phyloP scores from a whole-genome alignment of 2,888 invertebrate genomes.

The Eristalis tenax region DNA sequence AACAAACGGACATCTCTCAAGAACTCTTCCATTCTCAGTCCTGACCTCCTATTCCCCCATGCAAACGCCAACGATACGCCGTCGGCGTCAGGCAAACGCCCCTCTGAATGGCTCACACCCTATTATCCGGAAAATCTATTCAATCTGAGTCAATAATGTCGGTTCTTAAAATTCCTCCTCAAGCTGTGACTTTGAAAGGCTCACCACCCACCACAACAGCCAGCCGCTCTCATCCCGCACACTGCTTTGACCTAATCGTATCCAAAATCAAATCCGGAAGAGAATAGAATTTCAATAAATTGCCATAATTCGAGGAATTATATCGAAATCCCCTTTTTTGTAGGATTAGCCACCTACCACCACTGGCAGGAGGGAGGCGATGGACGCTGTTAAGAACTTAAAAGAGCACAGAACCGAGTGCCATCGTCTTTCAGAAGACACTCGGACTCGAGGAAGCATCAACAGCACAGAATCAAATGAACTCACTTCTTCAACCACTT shows the following conservation, averaged over 20 bases:
- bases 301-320: constrained; percentile 9
- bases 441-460: background rate
- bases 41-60: background rate
- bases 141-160: background rate
- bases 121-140: background rate
- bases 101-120: background rate
- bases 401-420: constrained; percentile 20
- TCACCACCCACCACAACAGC: background rate
- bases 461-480: constrained; percentile 55
- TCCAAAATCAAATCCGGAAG: background rate
- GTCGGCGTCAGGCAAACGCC: too few species aligned
- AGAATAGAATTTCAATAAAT: constrained; percentile 29
- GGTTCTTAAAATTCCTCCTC: background rate
- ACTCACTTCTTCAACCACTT: constrained; percentile 56
- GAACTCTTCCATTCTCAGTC: background rate
- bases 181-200: background rate
- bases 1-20: background rate
- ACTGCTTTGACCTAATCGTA: background rate
- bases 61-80: background rate
- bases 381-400: constrained; percentile 9
- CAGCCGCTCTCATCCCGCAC: background rate
- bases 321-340: constrained; percentile 4
- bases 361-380: background rate
- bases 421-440: constrained; percentile 6
- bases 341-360: background rate